Evolutionary conservation across 2,797 vertebrate genomes (phyloP).

Genomic region (Neosilurus hyrtlii): DNA sequence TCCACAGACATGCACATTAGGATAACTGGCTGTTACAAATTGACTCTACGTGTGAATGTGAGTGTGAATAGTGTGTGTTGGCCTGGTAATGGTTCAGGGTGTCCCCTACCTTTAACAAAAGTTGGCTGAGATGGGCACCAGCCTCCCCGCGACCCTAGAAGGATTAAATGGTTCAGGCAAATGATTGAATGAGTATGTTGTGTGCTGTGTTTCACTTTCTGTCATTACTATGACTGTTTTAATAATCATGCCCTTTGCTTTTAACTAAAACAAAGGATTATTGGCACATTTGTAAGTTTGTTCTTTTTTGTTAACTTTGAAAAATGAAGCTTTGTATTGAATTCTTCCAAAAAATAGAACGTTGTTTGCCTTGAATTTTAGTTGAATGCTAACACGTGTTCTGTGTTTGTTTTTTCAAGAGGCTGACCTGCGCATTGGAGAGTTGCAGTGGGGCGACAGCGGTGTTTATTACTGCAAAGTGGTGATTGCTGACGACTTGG

Average conservation of each 20-base stretch:
- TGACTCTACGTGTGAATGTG: too few relatives aligned
- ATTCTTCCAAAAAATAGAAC: neutral
- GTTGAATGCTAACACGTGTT: neutral
- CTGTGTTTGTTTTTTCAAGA: constrained; percentile 68
- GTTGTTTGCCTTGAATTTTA: neutral
- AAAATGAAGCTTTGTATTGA: neutral
- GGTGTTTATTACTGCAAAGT: constrained; percentile 94
- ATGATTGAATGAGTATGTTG: neutral
- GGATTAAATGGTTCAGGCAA: too few relatives aligned
- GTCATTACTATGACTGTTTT: neutral
- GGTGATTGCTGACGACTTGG: constrained; percentile 87
- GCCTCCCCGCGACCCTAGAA: too few relatives aligned
- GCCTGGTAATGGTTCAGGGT: too few relatives aligned
- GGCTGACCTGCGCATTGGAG: constrained; percentile 90
- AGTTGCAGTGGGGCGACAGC: constrained; percentile 95
- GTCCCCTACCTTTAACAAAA: too few relatives aligned
- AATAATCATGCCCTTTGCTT: neutral
- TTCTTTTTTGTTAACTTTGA: neutral
- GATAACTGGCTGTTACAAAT: too few relatives aligned
- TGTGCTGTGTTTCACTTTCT: neutral
- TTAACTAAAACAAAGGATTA: neutral
- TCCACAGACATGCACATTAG: too few relatives aligned
- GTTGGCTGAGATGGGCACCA: too few relatives aligned
- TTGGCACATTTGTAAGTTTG: neutral
- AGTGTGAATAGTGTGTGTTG: too few relatives aligned